Base-by-base conservation (phyloP, 2,888 invertebrate species). In the Prenolepis imparis region DNA sequence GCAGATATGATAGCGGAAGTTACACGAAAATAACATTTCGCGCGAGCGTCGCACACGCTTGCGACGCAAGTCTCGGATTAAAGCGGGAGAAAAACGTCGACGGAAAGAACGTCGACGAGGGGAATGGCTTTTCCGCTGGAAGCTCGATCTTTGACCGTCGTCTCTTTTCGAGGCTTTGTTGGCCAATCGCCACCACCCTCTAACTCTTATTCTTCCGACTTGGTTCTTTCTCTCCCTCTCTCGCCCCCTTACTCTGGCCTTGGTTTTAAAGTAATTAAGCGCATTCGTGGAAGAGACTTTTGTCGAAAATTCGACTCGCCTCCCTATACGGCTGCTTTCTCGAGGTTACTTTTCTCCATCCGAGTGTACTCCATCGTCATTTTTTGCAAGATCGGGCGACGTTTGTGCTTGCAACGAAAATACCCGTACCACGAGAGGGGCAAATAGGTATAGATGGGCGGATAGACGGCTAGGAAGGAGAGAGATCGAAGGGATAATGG, bases 401-500 rank as follows among this genome's bases (percentile, higher is more conserved):
- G 83, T 73, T 70, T 82, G 80, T 77, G 77, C 70, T 63, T 63
- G n/a, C 8, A 61, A 57, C 82, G 68, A 81, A 90, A 83, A 83
- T 77, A 78, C 68, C 72, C 59, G 9, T 28, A 59, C 52, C 39
- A 36, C 75, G 81, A 52, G 15, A 39, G 39, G 63, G 21, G 18
- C 21, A 21, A 12, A 24, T 32, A 28, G 70, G 55, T 48, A 55
- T 48, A 61, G 66, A 12, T 18, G 72, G 24, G 61, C 21, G 57
- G 70, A 77, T 52, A 0, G 77, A 44, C 32, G 84, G 74, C 83
- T 55, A 52, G 61, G 82, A 36, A 73, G 84, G 82, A 52, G 52
- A 8, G n/a, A 52, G 52, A 83, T 80, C 67, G 87, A 89, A 89
- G 88, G 91, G 92, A 93, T 93, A 94, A 93, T 93, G 92, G 93